These are phyloP conservation scores for Gymnothorax javanicus DNA, from an alignment of 2,797 vertebrate genomes.

Conservation along the genomic window DNA sequence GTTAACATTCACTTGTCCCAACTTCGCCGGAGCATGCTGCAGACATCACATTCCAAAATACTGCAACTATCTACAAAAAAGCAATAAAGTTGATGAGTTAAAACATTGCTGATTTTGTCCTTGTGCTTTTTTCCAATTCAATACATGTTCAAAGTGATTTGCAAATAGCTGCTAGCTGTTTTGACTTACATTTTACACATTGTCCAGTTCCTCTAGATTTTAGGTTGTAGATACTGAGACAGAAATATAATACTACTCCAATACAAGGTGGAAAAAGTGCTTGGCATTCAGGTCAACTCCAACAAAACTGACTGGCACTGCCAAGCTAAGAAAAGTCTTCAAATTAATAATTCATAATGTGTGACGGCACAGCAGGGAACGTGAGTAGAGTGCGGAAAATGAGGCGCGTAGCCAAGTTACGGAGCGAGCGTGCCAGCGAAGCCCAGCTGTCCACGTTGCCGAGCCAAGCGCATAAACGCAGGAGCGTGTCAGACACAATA, in stretches of 20 bases:
- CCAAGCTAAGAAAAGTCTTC: slow-evolving; percentile 15
- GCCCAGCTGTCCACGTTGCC: background rate
- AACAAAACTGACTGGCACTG: background rate
- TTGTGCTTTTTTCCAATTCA: no score
- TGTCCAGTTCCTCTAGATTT: no score
- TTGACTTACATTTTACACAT: no score
- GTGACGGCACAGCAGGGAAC: background rate
- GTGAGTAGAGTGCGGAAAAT: background rate
- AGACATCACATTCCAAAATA: no score
- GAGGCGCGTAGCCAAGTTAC: background rate
- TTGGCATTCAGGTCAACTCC: slow-evolving; percentile 23
- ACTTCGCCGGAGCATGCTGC: no score
- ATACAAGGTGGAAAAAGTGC: background rate
- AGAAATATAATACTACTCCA: background rate
- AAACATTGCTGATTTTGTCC: no score
- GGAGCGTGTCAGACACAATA: background rate
- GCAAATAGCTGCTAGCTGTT: no score
- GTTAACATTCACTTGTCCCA: no score
- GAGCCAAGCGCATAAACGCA: background rate
- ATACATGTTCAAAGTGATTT: no score
- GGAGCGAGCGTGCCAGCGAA: background rate
- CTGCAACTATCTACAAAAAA: no score
- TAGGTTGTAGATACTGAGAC: background rate
- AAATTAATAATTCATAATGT: slow-evolving; percentile 39
- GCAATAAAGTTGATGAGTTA: no score